These are phyloP conservation scores for Heliconius ethilla DNA, from an alignment of 2,888 invertebrate genomes.

Conservation along the genomic window DNA sequence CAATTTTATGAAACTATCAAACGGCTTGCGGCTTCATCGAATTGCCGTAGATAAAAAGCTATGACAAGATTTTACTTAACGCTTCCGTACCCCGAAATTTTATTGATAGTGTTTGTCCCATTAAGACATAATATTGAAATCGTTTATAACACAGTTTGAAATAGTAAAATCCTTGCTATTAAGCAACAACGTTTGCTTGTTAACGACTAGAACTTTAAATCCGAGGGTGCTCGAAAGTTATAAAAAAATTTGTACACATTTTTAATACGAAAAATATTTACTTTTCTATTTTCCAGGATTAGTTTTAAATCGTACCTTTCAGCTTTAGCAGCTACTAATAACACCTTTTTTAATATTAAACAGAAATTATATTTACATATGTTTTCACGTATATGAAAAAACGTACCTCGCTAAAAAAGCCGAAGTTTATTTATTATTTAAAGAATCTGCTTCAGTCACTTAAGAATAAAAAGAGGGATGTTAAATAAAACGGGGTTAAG, in stretches of 20 bases:
- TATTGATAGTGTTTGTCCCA: background rate
- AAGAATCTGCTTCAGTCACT: slow-evolving; percentile 8
- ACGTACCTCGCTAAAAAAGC: background rate
- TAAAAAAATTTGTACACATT: too few species aligned
- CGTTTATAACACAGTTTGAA: background rate
- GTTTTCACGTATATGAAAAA: background rate
- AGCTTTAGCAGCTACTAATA: background rate
- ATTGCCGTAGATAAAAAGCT: slow-evolving; percentile 23
- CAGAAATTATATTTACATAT: background rate
- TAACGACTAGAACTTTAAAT: too few species aligned
- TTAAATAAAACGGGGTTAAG: slow-evolving; percentile 19
- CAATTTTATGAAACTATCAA: slow-evolving; percentile 25
- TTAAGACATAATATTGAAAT: slow-evolving; percentile 1
- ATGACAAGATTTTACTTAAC: background rate
- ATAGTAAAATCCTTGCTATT: background rate
- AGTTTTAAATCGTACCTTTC: background rate
- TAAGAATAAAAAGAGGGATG: slow-evolving; percentile 20
- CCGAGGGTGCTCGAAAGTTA: too few species aligned
- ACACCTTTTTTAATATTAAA: too few species aligned
- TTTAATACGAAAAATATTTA: too few species aligned
- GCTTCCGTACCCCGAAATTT: slow-evolving; percentile 18
- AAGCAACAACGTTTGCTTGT: too few species aligned
- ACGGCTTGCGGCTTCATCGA: slow-evolving; percentile 7
- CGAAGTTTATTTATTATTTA: background rate
- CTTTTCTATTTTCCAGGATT: background rate